Evolutionary conservation across 2,797 vertebrate genomes (phyloP), one percentile per base, ranked within the genome.

Genomic region (Eulemur mongoz): DNA sequence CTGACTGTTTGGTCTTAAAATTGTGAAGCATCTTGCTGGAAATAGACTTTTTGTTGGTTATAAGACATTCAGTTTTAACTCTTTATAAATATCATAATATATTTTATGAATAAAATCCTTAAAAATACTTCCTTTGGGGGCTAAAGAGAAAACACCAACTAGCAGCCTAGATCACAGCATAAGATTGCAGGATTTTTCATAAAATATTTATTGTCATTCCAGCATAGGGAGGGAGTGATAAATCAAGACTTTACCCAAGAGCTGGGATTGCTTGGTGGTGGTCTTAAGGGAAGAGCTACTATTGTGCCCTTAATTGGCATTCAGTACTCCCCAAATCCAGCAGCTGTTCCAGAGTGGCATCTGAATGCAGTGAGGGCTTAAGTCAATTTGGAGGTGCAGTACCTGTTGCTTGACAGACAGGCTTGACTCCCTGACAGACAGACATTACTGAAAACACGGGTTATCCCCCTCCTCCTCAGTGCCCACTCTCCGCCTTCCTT

Each of bases 401-500:
- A 86, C 94, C 93, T 95, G 69, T 75, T 22, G 22, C 82, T 83
- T 83, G 88, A 94, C 84, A 76, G 95, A 73, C 52, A 30, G 54
- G 25, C 89, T 86, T 82, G 89, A 79, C 83, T 89, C 79, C 78
- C 54, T 73, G 92, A 89, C 83, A 90, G 20, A 63, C 2, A 3
- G 20, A 63, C 2, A 3, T 92, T 94, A 94, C 95, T 97, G 87
- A 96, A 89, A 97, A 91, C 80, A 50, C 0, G 92, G 97, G 98
- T 97, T 97, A 97, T 98, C 97, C 98, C 95, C 95, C 79, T 98
- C 98, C 97, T 87, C 95, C 97, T 98, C 95, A 97, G 93, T 89
- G 83, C 97, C 94, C 89, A 70, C 96, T 94, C 96, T 94, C 96
- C 93, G 93, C 98, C 97, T 97, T 95, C 97, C 96, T 96, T 94